Conservation (phyloP, 1,140 invertebrate genomes). For the Drosophila yakuba region DNA sequence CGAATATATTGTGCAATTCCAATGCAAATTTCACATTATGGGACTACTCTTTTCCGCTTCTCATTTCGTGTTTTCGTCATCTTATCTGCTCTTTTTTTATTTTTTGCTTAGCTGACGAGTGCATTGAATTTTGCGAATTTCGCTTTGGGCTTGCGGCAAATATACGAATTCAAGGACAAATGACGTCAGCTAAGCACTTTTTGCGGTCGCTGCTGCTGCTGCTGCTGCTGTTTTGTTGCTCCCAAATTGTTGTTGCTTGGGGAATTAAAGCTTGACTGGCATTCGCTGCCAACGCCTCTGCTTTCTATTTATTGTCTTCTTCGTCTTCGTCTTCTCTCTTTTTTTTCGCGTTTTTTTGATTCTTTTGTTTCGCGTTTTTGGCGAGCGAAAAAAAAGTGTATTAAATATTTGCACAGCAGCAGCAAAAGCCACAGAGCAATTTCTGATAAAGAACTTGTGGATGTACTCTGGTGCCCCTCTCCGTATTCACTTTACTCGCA, state of each 20-base stretch:
- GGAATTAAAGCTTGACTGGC: conserved; percentile 50
- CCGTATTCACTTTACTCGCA: not conserved
- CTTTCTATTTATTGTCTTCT: conserved; percentile 49
- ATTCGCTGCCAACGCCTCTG: conserved; percentile 53
- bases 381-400: conserved; percentile 31
- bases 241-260: conserved; percentile 43
- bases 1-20: conserved; percentile 3
- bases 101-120: conserved; percentile 46
- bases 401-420: conserved; percentile 77
- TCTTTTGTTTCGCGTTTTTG: conserved; percentile 56
- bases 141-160: conserved; percentile 70
- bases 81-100: conserved; percentile 42
- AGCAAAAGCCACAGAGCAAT: conserved; percentile 39
- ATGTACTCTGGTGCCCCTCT: conserved; percentile 2
- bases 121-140: conserved; percentile 78
- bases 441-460: conserved; percentile 67
- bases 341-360: conserved; percentile 22
- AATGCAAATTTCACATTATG: conserved; percentile 12
- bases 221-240: conserved; percentile 17
- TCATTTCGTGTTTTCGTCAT: conserved; percentile 20
- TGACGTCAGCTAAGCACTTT: conserved; percentile 81
- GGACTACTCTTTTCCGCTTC: conserved; percentile 11
- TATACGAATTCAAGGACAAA: conserved; percentile 81
- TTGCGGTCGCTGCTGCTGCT: conserved; percentile 25
- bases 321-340: conserved; percentile 1